Base-by-base conservation (phyloP, 2,888 invertebrate genomes). In the Perizoma flavofasciatum region DNA sequence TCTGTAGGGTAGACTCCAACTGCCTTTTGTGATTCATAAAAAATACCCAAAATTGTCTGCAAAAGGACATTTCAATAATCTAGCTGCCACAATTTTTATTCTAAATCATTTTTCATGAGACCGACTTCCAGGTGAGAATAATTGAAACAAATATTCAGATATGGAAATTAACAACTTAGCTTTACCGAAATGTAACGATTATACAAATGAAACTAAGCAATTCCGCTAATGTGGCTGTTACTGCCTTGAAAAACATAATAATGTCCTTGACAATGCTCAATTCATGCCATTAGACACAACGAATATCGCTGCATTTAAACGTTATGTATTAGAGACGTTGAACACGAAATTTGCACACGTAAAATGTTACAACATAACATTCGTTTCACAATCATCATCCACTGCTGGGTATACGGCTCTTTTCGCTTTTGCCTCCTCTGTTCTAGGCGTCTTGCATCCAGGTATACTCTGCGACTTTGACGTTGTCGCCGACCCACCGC, bases 1-100 rank as follows among this genome's bases (percentile, higher is more conserved):
- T 46, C 60, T 68, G 64, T 58, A 51, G 55, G 61, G 39, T 57
- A 61, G 55, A 73, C 69, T 62, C 61, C 59, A 56, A 57, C 59
- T 47, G 63, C 55, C 53, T 58, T 57, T 64, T 66, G 61, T 59
- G 61, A 59, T 62, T 54, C 59, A 67, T 65, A 68, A 71, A 68
- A 71, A 68, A 63, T 50, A 67, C 65, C 45, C 67, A 58, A 73
- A 68, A 59, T 46, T 50, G 61, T 41, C 35, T 45, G 35, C 34
- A 3, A 8, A 33, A 11, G 46, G n/a, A 50, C 49, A 37, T 34
- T 50, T 44, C 4, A 5, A 37, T 37, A 37, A 37, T 37, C 7
- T 37, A 37, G 37, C 37, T 37, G 7, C 5, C 22, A 22, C 22
- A 22, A 2, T 22, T 22, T 22, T 22, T 22, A 22, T 37, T 37